Conservation (phyloP, 2,797 vertebrate genomes). For the Tragelaphus oryx region DNA sequence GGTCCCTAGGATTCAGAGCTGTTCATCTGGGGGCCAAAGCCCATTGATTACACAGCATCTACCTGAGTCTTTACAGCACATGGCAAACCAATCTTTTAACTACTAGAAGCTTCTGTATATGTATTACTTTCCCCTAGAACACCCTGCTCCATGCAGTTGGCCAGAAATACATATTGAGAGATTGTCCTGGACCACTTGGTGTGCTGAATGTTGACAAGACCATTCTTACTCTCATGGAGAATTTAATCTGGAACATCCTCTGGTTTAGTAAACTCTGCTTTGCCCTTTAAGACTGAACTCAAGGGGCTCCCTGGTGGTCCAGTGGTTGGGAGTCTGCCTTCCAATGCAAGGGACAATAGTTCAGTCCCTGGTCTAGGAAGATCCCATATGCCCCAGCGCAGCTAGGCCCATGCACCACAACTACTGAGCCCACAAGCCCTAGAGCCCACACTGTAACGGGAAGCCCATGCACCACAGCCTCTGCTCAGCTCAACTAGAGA, state of each 20-base stretch:
- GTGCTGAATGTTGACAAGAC: neutral
- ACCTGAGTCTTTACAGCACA: neutral
- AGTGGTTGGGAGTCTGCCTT: neutral
- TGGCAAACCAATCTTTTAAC: neutral
- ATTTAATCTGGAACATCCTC: neutral
- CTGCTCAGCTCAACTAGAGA: neutral
- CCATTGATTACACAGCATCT: neutral
- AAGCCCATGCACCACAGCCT: neutral
- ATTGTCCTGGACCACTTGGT: neutral
- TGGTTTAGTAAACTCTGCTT: neutral
- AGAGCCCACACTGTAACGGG: neutral
- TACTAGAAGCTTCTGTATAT: neutral
- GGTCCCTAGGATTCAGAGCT: neutral
- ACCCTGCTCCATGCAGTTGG: neutral
- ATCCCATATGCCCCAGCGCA: neutral
- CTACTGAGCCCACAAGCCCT: neutral
- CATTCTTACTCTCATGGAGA: neutral
- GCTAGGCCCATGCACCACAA: neutral
- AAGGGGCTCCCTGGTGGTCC: neutral
- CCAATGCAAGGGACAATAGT: neutral
- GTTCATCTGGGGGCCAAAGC: neutral
- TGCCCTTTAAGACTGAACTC: neutral
- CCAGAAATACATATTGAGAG: neutral
- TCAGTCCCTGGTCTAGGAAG: neutral
- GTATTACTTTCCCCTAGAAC: neutral